A percentile compares a stretch with the other conserved stretches of the same genome.
Conservation (phyloP, 2,888 invertebrate genomes). For the Aelia acuminata region DNA sequence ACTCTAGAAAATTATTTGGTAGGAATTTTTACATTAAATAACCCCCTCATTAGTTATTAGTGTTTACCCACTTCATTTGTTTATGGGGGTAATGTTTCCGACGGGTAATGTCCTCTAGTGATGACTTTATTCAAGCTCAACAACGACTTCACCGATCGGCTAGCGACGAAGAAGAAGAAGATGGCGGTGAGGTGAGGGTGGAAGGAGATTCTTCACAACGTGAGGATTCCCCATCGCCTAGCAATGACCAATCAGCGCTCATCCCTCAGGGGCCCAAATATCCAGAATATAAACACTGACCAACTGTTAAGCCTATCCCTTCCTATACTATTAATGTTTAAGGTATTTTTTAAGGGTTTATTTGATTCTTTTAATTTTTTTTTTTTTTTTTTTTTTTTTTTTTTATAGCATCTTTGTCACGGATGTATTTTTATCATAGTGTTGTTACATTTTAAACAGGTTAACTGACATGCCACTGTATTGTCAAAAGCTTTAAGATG, state of each 20-base stretch:
- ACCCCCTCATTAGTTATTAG: slow-evolving; percentile 49
- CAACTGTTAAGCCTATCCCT: slow-evolving; percentile 66
- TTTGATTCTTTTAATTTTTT: too few relatives aligned
- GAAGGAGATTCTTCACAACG: slow-evolving; percentile 67
- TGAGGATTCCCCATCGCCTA: slow-evolving; percentile 64
- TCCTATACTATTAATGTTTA: slow-evolving; percentile 37
- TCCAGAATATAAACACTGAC: slow-evolving; percentile 85
- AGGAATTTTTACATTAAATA: background rate
- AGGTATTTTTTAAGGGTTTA: background rate
- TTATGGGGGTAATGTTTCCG: slow-evolving; percentile 59
- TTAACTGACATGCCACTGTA: background rate
- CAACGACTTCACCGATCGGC: slow-evolving; percentile 96
- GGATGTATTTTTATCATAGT: slow-evolving; percentile 10
- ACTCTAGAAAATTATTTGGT: background rate
- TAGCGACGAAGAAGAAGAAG: slow-evolving; percentile 81
- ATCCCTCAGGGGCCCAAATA: slow-evolving; percentile 71
- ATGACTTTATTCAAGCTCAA: slow-evolving; percentile 98
- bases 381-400: background rate
- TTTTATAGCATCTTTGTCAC: slow-evolving; percentile 11
- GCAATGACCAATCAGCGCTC: slow-evolving; percentile 66
- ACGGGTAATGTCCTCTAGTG: slow-evolving; percentile 84
- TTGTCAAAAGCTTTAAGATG: background rate
- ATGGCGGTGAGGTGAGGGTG: slow-evolving; percentile 72
- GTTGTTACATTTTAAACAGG: background rate
- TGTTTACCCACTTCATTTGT: slow-evolving; percentile 50